Conservation (phyloP, 2,888 invertebrate genomes). For the Callosobruchus maculatus region DNA sequence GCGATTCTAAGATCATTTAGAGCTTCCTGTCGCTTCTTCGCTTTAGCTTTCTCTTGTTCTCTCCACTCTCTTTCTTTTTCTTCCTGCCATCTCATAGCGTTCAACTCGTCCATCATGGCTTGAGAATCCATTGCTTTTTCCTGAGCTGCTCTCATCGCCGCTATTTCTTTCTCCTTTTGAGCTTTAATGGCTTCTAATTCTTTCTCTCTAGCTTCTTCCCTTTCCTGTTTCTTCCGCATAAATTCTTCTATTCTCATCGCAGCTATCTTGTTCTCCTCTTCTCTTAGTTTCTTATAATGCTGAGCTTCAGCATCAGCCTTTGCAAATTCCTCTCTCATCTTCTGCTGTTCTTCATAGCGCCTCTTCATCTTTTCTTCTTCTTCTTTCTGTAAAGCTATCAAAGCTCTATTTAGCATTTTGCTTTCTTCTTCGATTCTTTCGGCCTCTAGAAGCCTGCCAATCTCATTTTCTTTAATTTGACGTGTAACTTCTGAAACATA, state of each 20-base stretch:
- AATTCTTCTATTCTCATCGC: conserved; percentile 62
- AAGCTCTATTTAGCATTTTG: conserved; percentile 58
- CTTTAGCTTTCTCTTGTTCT: conserved; percentile 60
- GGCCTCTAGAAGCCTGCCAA: conserved; percentile 56
- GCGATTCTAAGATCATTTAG: conserved; percentile 49
- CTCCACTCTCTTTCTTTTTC: conserved; percentile 70
- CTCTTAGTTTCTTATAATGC: conserved; percentile 59
- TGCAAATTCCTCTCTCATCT: conserved; percentile 58
- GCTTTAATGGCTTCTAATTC: conserved; percentile 55
- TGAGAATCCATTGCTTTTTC: conserved; percentile 54
- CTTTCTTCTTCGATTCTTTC: conserved; percentile 68
- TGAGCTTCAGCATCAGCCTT: conserved; percentile 61
- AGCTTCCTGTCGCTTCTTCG: conserved; percentile 55
- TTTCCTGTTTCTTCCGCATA: conserved; percentile 58
- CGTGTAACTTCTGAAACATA: conserved; percentile 42
- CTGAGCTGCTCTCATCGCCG: conserved; percentile 51
- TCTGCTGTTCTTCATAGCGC: conserved; percentile 52
- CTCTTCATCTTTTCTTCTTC: conserved; percentile 59
- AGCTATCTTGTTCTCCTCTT: conserved; percentile 63
- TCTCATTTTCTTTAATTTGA: conserved; percentile 55
- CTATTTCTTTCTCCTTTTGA: conserved; percentile 62
- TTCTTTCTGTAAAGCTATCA: conserved; percentile 62
- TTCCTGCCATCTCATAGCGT: conserved; percentile 53
- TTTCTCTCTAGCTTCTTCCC: conserved; percentile 56
- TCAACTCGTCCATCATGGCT: conserved; percentile 51